Conservation (phyloP, 2,113 vertebrate species). For the Actenoides hombroni region DNA sequence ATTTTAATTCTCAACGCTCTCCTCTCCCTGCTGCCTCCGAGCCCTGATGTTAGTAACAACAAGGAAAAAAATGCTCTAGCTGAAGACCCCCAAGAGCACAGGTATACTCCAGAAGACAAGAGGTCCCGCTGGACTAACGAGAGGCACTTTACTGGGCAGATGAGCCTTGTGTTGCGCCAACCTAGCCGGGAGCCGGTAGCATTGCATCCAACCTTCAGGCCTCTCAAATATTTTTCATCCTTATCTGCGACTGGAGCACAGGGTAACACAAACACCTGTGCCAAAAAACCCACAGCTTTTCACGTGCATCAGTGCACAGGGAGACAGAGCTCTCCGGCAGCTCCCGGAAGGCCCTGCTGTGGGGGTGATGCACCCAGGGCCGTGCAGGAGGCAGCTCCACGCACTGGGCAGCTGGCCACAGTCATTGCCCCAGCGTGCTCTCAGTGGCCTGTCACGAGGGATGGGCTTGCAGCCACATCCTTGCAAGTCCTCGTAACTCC, state of each 20-base stretch:
- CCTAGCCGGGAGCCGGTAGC: background rate
- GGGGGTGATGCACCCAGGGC: rapidly evolving
- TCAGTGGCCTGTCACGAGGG: background rate
- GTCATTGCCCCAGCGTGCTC: background rate
- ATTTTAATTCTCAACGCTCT: slow-evolving; percentile 37
- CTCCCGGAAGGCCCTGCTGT: background rate
- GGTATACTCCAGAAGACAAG: background rate
- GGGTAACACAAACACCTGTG: background rate
- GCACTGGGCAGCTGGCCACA: background rate
- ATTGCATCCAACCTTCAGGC: background rate
- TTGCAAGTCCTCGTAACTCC: background rate
- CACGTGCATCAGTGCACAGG: background rate
- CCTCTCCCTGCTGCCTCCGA: background rate
- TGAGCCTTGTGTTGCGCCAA: background rate
- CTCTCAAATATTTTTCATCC: background rate
- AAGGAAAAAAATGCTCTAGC: background rate
- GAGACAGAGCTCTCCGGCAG: background rate
- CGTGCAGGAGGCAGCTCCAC: rapidly evolving
- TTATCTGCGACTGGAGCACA: rapidly evolving
- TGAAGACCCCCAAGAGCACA: background rate
- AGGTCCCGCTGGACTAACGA: background rate
- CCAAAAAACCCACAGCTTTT: background rate
- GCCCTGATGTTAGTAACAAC: slow-evolving; percentile 2
- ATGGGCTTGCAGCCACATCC: background rate
- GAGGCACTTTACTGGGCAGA: background rate